These are phyloP conservation scores for Macrotrachela quadricornifera DNA, from an alignment of 1,140 invertebrate genomes.

Conservation along the genomic window DNA sequence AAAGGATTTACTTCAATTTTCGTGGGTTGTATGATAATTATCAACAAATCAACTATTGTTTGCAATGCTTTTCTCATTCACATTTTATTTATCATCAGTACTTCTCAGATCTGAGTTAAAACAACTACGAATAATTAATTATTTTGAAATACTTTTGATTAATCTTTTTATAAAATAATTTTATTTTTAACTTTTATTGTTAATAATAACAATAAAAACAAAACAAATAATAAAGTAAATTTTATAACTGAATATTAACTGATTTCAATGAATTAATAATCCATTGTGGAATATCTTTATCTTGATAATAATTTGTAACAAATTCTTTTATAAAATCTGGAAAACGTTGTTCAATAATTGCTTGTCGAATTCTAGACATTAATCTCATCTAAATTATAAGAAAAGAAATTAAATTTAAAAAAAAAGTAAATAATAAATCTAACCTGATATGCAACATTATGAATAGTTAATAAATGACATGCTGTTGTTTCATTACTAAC, in stretches of 20 bases:
- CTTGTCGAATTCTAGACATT: background rate
- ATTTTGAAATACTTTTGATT: no score
- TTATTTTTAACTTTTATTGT: no score
- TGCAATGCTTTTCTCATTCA: no score
- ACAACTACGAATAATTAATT: no score
- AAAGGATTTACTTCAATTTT: no score
- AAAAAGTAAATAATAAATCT: background rate
- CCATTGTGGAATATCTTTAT: conserved; percentile 1
- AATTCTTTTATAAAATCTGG: conserved; percentile 3
- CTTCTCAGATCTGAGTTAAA: no score
- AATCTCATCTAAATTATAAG: background rate
- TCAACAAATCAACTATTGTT: no score
- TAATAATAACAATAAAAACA: no score
- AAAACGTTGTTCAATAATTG: conserved; percentile 3
- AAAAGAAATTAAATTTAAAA: background rate
- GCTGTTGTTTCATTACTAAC: conserved; percentile 62
- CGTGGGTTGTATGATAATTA: no score
- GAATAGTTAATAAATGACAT: conserved; percentile 69
- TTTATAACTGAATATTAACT: conserved; percentile 4
- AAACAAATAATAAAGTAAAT: background rate
- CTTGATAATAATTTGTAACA: background rate
- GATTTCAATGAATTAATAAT: background rate
- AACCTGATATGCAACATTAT: conserved; percentile 70
- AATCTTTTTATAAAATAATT: no score
- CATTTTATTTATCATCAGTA: no score